Conservation (phyloP, 2,113 vertebrate species). For the Oplegnathus fasciatus region DNA sequence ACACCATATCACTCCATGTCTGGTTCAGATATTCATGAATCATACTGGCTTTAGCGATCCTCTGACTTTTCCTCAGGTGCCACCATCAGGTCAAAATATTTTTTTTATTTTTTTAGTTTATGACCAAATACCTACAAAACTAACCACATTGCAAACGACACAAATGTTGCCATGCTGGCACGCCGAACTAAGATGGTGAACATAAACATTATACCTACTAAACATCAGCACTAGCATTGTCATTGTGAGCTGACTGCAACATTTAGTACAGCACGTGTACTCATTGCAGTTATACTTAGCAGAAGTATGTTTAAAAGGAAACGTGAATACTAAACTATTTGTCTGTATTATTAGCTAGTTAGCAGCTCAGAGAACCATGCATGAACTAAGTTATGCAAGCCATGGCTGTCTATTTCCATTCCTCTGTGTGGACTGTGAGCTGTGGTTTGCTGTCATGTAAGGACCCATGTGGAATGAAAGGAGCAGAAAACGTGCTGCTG, state of each 20-base stretch:
- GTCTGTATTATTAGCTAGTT: constrained; percentile 16
- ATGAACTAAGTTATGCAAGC: constrained; percentile 34
- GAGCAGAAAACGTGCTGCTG: constrained; percentile 53
- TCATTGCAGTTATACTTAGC: background rate
- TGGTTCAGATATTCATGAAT: no score
- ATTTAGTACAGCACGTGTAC: background rate
- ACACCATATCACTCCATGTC: background rate
- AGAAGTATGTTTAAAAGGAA: background rate
- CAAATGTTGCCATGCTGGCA: background rate
- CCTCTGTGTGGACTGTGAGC: constrained; percentile 38
- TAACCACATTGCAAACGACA: no score
- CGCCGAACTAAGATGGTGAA: background rate
- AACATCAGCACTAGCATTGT: background rate
- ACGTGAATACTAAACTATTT: background rate
- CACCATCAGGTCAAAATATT: no score
- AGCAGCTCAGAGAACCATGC: constrained; percentile 13
- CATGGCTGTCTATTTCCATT: constrained; percentile 49
- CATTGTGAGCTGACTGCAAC: background rate
- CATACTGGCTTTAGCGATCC: no score
- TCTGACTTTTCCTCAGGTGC: no score
- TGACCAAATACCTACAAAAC: background rate
- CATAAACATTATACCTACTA: background rate
- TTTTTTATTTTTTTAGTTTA: no score
- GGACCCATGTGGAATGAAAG: constrained; percentile 58
- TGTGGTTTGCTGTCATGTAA: constrained; percentile 62